Evolutionary conservation across 2,888 invertebrate genomes (phyloP), one percentile per base, ranked within the genome.

Genomic region (Deilephila porcellus): DNA sequence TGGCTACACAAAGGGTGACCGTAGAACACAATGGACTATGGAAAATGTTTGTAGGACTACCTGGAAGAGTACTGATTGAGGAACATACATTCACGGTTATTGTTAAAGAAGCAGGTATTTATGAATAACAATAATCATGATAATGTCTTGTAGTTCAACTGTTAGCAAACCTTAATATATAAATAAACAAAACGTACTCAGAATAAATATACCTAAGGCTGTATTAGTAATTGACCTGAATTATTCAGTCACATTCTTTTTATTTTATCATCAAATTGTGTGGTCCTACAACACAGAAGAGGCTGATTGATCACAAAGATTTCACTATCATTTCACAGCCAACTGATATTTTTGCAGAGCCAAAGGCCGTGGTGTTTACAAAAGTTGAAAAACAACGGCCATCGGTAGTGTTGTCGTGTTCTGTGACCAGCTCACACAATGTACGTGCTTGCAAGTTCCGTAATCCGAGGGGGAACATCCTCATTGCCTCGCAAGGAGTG

Each of bases 391-490:
- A 74, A 2, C 72, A 82, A 11, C 82, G 81, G 20, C 85, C 89
- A 0, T 76, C 80, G 0, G 82, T 92, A 0, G 75, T 82, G 2
- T 75, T 93, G 19, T 77, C 86, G 0, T 94, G 94, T 77, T 81
- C 85, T 2, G 82, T 93, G 14, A 76, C 83, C 4, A 82, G 78
- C 5, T 71, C 81, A 1, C 76, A 86, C 6, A 72, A 80, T 1
- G 76, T 92, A 1, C 79, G 76, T 1, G 80, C 86, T 2, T 94
- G 94, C 83, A 88, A 89, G 80, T 94, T 93, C 88, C 85, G 90
- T 0, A 84, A 88, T 59, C 91, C 93, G 0, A 74, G 77, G 0
- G 91, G 90, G 4, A 81, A 79, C 1, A 80, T 90, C 11, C 82
- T 93, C 6, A 76, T 93, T 19, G 90, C 91, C 0, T 79, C 81